phyloP scores from a whole-genome alignment of 2,888 invertebrate genomes.

The Saturnia pavonia region DNA sequence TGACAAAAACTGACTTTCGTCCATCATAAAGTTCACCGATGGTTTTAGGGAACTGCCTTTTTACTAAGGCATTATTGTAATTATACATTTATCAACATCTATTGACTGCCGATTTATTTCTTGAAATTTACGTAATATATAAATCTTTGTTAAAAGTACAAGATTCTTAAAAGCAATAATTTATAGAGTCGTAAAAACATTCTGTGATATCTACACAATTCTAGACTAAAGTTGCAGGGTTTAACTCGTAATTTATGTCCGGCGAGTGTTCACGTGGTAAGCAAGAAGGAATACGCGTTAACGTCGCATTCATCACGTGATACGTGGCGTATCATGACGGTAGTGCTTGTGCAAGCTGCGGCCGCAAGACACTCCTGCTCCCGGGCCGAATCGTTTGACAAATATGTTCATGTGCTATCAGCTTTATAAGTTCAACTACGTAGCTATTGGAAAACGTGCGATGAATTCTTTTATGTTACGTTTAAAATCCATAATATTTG shows the following conservation, averaged over 20 bases:
- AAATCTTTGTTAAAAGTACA: slow-evolving; percentile 54
- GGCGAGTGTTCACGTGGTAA: slow-evolving; percentile 64
- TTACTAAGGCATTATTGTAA: too few relatives aligned
- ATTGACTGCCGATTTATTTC: slow-evolving; percentile 24
- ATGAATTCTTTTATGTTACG: not conserved
- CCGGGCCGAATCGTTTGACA: slow-evolving; percentile 28
- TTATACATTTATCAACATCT: too few relatives aligned
- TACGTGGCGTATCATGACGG: slow-evolving; percentile 69
- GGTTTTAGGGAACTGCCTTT: too few relatives aligned
- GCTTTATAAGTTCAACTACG: not conserved
- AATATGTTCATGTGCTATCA: slow-evolving; percentile 29
- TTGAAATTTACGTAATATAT: slow-evolving; percentile 37
- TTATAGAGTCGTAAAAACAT: slow-evolving; percentile 72
- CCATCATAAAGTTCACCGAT: too few relatives aligned
- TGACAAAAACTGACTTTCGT: too few relatives aligned
- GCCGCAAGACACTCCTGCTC: slow-evolving; percentile 26
- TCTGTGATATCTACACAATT: slow-evolving; percentile 66
- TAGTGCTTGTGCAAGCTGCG: slow-evolving; percentile 58
- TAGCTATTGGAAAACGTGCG: not conserved
- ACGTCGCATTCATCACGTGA: slow-evolving; percentile 67
- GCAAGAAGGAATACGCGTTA: slow-evolving; percentile 67
- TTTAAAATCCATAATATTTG: not conserved
- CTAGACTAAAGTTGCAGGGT: slow-evolving; percentile 64
- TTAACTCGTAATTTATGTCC: slow-evolving; percentile 73
- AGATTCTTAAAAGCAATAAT: slow-evolving; percentile 64